These are phyloP conservation scores for Ceratitis capitata DNA, from an alignment of 1,140 invertebrate genomes.

Conservation along the genomic window DNA sequence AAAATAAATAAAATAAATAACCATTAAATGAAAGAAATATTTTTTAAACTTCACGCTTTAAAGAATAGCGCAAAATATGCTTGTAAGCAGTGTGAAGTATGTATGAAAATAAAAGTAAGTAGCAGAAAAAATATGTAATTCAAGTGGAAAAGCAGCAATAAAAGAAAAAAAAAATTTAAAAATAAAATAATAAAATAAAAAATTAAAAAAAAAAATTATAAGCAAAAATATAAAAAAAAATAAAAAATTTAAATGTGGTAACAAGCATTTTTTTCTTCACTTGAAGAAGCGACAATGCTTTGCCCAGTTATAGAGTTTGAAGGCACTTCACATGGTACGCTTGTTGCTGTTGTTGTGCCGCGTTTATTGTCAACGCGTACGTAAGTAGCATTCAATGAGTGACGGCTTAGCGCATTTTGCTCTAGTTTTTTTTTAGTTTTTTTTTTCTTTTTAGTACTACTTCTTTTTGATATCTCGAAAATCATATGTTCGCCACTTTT, in stretches of 20 bases:
- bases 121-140: neutral
- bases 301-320: neutral
- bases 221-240: too few species aligned
- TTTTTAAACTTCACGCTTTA: neutral
- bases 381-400: slow-evolving; percentile 8
- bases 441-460: too few species aligned
- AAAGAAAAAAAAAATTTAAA: too few species aligned
- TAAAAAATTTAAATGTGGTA: neutral
- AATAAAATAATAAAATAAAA: too few species aligned
- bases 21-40: neutral
- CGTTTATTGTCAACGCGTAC: neutral
- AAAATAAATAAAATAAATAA: too few species aligned
- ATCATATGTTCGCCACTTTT: neutral
- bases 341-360: neutral
- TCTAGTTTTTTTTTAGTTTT: slow-evolving; percentile 12
- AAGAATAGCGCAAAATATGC: neutral
- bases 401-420: neutral
- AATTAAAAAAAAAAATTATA: too few species aligned
- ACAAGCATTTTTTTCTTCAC: neutral
- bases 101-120: slow-evolving; percentile 17
- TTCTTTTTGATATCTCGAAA: too few species aligned
- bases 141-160: neutral
- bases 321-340: neutral
- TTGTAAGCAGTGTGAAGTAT: neutral
- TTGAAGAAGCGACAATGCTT: neutral